Evolutionary conservation across 2,888 invertebrate species (phyloP).

Genomic region (Onthophagus sagittarius): DNA sequence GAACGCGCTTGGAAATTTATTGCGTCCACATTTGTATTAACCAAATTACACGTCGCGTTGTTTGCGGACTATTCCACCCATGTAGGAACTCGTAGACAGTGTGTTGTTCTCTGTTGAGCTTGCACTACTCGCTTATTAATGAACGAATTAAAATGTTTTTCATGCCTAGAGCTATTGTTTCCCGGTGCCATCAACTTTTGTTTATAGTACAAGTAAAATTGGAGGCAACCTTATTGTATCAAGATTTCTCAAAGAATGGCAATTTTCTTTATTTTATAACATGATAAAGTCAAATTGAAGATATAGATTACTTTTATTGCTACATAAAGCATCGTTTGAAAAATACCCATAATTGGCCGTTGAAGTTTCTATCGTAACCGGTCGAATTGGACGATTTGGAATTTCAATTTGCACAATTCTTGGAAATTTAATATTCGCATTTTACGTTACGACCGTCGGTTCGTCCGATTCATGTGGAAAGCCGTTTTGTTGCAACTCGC

Average conservation of each 20-base stretch:
- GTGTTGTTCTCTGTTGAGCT: not conserved
- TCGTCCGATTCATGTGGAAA: not conserved
- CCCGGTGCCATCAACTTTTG: not conserved
- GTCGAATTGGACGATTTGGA: not conserved
- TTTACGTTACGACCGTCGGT: not conserved
- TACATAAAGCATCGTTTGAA: too few relatives aligned
- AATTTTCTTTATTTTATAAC: too few relatives aligned
- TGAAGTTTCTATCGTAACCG: not conserved
- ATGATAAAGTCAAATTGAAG: too few relatives aligned
- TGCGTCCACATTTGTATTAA: slow-evolving; percentile 10
- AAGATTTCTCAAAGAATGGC: too few relatives aligned
- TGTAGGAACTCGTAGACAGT: not conserved
- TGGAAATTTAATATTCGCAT: not conserved
- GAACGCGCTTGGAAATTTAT: slow-evolving; percentile 3
- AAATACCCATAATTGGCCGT: too few relatives aligned
- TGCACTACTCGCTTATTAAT: slow-evolving; percentile 7
- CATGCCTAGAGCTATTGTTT: not conserved
- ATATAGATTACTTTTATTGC: too few relatives aligned
- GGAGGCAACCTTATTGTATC: too few relatives aligned
- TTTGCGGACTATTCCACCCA: not conserved
- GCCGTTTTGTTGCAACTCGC: not conserved
- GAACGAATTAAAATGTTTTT: slow-evolving; percentile 4
- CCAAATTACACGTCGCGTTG: slow-evolving; percentile 2
- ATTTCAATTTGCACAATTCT: not conserved
- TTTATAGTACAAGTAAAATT: not conserved